Percentiles rank a stretch among this genome's conserved stretches.
Evolutionary conservation across 2,888 invertebrate species (phyloP).

Genomic region (Drosophila cyrtoloma): DNA sequence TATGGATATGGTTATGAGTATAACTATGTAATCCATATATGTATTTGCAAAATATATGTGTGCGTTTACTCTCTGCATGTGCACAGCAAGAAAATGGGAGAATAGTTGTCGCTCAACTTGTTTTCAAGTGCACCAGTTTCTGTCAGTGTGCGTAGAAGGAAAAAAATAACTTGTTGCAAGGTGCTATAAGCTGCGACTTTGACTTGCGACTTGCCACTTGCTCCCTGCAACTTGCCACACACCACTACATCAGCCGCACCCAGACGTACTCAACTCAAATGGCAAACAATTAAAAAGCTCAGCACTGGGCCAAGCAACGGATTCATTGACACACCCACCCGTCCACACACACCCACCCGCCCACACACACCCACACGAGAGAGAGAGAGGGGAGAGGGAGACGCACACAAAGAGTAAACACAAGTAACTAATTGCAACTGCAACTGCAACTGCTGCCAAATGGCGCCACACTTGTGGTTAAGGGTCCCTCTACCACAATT

Average conservation of each 20-base stretch:
- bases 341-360: neutral
- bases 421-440: conserved; percentile 49
- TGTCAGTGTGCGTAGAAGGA: conserved; percentile 4
- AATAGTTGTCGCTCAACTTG: neutral
- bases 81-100: neutral
- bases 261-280: conserved; percentile 26
- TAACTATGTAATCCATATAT: conserved; percentile 31
- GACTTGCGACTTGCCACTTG: conserved; percentile 52
- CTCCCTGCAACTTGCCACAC: conserved; percentile 9
- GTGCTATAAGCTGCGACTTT: conserved; percentile 70
- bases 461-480: conserved; percentile 56
- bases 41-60: neutral
- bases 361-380: neutral
- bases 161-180: conserved; percentile 62
- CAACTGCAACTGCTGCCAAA: conserved; percentile 57
- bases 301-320: conserved; percentile 41
- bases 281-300: conserved; percentile 75
- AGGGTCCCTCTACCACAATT: conserved; percentile 25
- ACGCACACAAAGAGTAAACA: neutral
- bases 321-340: conserved; percentile 40
- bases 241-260: conserved; percentile 3
- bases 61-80: neutral
- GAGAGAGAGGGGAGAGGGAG: neutral
- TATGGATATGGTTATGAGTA: conserved; percentile 32
- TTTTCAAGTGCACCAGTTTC: neutral